Conservation (phyloP, 2,113 vertebrate genomes). For the Donacobius atricapilla region DNA sequence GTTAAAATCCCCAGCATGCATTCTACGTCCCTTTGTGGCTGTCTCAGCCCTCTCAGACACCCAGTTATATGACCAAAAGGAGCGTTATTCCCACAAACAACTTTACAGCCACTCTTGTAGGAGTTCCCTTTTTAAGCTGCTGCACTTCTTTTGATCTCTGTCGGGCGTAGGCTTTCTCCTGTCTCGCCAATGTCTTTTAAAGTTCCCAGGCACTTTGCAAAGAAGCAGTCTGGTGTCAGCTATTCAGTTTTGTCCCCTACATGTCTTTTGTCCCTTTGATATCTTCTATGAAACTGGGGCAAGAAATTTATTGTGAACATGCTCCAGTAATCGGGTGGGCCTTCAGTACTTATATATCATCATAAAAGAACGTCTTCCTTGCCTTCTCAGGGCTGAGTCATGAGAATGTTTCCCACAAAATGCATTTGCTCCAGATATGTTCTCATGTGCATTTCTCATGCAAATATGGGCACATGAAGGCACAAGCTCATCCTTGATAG, state of each 20-base stretch:
- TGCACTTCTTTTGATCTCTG: slow-evolving; percentile 19
- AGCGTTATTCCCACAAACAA: not conserved
- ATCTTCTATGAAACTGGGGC: not conserved
- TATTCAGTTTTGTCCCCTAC: not conserved
- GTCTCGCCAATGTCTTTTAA: not conserved
- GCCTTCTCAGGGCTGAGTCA: not conserved
- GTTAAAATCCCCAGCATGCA: not conserved
- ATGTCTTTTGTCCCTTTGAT: not conserved
- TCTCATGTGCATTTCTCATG: not conserved
- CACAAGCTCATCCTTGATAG: not conserved
- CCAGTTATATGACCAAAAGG: slow-evolving; percentile 13
- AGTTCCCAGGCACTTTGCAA: not conserved
- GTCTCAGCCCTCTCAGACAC: not conserved
- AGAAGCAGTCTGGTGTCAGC: not conserved
- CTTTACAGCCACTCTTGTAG: not conserved
- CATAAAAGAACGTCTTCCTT: not conserved
- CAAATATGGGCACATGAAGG: not conserved
- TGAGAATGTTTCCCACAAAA: not conserved
- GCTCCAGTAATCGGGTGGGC: not conserved
- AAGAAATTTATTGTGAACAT: not conserved
- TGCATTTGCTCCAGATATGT: not conserved
- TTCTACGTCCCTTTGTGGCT: not conserved
- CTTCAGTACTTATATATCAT: not conserved
- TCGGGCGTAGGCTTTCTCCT: not conserved
- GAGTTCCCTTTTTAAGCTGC: not conserved